These are phyloP conservation scores for Danio aesculapii DNA, from an alignment of 2,797 vertebrate species.

Conservation along the genomic window DNA sequence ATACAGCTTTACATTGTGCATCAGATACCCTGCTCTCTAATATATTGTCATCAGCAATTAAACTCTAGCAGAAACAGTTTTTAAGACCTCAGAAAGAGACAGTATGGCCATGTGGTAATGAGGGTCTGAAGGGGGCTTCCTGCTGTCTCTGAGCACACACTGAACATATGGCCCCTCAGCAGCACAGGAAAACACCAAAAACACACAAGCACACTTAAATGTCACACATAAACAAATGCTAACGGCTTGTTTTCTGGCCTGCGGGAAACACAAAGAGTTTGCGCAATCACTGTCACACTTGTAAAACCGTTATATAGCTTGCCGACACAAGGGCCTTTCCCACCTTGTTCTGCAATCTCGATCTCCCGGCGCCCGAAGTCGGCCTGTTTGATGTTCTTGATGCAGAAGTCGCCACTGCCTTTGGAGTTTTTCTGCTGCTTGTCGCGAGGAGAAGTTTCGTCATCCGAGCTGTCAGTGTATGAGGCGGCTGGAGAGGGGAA, in stretches of 20 bases:
- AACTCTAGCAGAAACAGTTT: not conserved
- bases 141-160: slow-evolving; percentile 41
- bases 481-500: slow-evolving; percentile 86
- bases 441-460: slow-evolving; percentile 96
- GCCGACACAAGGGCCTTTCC: not conserved
- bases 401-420: slow-evolving; percentile 95
- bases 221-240: slow-evolving; percentile 10
- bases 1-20: too few relatives aligned
- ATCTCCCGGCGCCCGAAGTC: slow-evolving; percentile 97
- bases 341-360: slow-evolving; percentile 95
- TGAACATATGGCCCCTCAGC: slow-evolving; percentile 64
- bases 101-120: slow-evolving; percentile 35
- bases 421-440: slow-evolving; percentile 99
- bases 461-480: slow-evolving; percentile 98
- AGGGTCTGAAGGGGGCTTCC: slow-evolving; percentile 17
- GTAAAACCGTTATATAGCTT: slow-evolving; percentile 19
- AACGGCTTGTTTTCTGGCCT: not conserved
- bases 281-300: not conserved
- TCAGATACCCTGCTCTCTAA: too few relatives aligned
- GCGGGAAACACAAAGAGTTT: not conserved
- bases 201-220: slow-evolving; percentile 27
- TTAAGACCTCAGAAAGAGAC: not conserved
- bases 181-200: slow-evolving; percentile 46
- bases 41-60: too few relatives aligned
- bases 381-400: slow-evolving; percentile 98